phyloP scores from a whole-genome alignment of 2,113 vertebrate species.

The Rafetus swinhoei region DNA sequence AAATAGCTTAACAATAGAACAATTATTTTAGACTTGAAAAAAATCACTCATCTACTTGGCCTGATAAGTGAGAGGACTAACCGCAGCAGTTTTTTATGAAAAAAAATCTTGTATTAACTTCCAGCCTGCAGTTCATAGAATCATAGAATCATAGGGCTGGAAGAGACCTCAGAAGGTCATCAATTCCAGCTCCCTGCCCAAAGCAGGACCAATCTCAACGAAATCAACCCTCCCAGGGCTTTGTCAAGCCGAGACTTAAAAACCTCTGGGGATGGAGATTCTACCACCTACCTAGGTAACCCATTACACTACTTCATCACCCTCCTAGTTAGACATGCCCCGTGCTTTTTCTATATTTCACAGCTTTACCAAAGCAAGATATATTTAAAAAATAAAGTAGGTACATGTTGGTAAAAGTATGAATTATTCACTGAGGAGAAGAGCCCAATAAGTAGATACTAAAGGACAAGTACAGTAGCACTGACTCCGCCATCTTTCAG shows the following conservation, averaged over 20 bases:
- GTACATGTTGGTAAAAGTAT: neutral
- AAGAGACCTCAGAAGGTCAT: too few species aligned
- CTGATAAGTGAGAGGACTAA: neutral
- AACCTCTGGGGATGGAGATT: too few species aligned
- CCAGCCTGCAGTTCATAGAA: neutral
- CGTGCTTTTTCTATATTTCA: neutral
- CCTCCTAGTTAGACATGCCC: neutral
- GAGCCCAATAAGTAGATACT: neutral
- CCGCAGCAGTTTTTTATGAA: rapidly evolving
- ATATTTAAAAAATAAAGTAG: neutral
- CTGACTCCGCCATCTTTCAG: too few species aligned
- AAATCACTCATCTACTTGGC: neutral
- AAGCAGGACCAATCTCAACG: too few species aligned
- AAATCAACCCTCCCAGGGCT: too few species aligned
- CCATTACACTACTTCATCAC: too few species aligned
- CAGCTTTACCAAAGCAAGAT: neutral
- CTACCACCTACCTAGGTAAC: too few species aligned
- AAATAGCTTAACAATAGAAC: neutral
- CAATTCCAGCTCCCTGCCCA: too few species aligned
- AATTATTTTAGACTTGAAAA: neutral
- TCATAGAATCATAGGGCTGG: too few species aligned
- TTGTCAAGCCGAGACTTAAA: too few species aligned
- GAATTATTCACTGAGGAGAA: neutral
- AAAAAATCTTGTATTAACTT: neutral
- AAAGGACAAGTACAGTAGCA: neutral